Conservation (phyloP, 2,888 invertebrate species). For the Mythimna impura region DNA sequence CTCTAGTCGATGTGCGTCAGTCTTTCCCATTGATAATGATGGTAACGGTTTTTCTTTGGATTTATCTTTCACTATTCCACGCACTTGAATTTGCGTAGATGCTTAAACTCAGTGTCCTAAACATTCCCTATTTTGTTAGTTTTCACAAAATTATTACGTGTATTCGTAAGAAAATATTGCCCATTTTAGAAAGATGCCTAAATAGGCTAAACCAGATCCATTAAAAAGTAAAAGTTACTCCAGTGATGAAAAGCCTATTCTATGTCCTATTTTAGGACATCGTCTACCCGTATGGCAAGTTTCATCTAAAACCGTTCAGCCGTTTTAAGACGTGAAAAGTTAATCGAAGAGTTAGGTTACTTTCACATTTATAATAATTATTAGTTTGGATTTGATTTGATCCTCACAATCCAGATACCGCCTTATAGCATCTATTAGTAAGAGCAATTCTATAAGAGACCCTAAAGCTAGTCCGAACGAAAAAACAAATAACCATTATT, state of each 20-base stretch:
- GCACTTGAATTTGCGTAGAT: background rate
- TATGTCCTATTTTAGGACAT: too few relatives aligned
- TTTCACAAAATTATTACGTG: background rate
- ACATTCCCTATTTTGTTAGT: background rate
- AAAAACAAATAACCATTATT: constrained; percentile 20
- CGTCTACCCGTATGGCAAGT: too few relatives aligned
- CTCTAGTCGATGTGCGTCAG: constrained; percentile 19
- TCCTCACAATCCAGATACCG: background rate
- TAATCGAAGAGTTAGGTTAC: too few relatives aligned
- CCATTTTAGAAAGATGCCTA: background rate
- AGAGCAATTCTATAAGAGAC: background rate
- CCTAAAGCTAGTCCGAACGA: background rate
- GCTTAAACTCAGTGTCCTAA: background rate
- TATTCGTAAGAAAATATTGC: background rate
- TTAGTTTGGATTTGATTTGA: background rate
- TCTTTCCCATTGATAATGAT: constrained; percentile 20
- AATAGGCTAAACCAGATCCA: background rate
- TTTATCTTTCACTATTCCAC: background rate
- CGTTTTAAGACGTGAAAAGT: too few relatives aligned
- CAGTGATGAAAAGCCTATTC: too few relatives aligned
- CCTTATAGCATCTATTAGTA: background rate
- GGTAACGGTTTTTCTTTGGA: constrained; percentile 17
- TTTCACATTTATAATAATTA: too few relatives aligned
- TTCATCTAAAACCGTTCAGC: too few relatives aligned
- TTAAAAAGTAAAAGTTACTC: too few relatives aligned